Percentiles rank a stretch among this genome's conserved stretches.
Conservation (phyloP, 2,113 vertebrate genomes). For the Lycaon pictus region DNA sequence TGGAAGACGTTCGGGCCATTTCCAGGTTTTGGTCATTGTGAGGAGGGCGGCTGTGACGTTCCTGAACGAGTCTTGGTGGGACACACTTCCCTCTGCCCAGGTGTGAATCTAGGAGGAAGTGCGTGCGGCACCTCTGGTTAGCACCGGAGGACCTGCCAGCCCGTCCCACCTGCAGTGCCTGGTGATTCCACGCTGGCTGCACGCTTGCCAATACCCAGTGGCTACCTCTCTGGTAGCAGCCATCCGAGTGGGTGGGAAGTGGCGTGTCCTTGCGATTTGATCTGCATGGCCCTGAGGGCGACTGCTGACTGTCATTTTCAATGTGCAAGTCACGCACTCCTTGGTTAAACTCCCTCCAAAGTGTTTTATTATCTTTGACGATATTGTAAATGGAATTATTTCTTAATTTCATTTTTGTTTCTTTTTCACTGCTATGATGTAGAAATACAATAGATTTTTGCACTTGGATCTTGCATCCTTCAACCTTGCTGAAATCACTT, state of each 20-base stretch:
- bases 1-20: neutral
- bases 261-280: neutral
- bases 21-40: neutral
- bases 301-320: neutral
- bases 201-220: neutral
- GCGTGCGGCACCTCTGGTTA: neutral
- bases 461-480: too few relatives aligned
- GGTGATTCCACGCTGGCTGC: neutral
- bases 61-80: neutral
- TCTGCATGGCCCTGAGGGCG: neutral
- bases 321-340: neutral
- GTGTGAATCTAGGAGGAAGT: neutral
- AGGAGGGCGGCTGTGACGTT: neutral
- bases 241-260: neutral
- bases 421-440: neutral
- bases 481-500: neutral
- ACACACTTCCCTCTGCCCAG: neutral
- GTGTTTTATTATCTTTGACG: neutral
- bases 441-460: neutral
- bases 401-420: neutral
- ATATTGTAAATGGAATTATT: neutral
- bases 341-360: neutral
- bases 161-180: neutral
- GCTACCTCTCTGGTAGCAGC: neutral
- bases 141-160: neutral